Percentiles rank a stretch among this genome's conserved stretches.
phyloP scores from a whole-genome alignment of 1,140 invertebrate species.

The Drosophila chauvacae region DNA sequence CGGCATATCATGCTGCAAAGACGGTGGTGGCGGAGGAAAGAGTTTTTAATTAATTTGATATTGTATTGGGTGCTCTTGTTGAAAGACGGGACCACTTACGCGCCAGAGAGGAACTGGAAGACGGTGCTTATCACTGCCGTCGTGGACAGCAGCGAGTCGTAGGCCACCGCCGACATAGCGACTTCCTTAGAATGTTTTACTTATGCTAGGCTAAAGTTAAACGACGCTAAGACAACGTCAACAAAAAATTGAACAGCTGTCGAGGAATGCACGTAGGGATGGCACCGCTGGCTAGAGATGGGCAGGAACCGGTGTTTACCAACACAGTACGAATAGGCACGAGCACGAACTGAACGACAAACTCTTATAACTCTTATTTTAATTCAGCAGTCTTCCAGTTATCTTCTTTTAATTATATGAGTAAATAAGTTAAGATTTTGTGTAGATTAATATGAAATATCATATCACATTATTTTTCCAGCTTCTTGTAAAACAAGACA shows the following conservation, averaged over 20 bases:
- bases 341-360: neutral
- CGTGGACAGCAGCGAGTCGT: conserved; percentile 84
- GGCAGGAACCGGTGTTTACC: neutral
- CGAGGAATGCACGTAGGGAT: conserved; percentile 13
- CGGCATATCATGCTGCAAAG: conserved; percentile 70
- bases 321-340: neutral
- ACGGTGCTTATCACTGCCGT: conserved; percentile 89
- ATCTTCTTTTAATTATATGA: neutral
- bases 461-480: neutral
- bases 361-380: neutral
- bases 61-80: neutral
- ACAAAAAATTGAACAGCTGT: conserved; percentile 68
- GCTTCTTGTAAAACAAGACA: neutral
- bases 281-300: conserved; percentile 11
- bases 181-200: conserved; percentile 23
- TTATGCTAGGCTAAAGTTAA: conserved; percentile 19
- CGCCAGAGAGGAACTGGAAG: conserved; percentile 89
- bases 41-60: conserved; percentile 14
- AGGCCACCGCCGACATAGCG: conserved; percentile 60
- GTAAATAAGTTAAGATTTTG: neutral
- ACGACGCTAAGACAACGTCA: conserved; percentile 60
- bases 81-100: conserved; percentile 55
- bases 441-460: neutral
- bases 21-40: conserved; percentile 7
- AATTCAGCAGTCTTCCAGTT: neutral